Base-by-base conservation (phyloP, 2,888 invertebrate species). In the Stramonita haemastoma region DNA sequence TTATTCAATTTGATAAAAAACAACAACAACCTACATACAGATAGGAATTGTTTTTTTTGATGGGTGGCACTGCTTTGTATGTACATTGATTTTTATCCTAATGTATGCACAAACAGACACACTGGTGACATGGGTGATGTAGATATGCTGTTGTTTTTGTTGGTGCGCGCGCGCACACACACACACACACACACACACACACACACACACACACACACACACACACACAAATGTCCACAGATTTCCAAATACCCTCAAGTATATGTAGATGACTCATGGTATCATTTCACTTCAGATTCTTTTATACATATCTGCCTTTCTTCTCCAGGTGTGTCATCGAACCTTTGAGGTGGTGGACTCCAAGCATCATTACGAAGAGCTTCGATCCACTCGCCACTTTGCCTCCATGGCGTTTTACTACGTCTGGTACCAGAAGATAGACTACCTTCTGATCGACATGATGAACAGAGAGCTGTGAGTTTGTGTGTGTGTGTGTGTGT, bases 301-400 rank as follows among this genome's bases (percentile, higher is more conserved):
- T 19, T 79, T 34, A 17, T 8, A 32, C 5, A 79, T 22, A 32
- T 34, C 15, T 32, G 34, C 15, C 15, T 34, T 32, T 22, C 32
- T 34, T 36, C 46, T 93, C 73, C 96, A 97, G 93, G 96, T 98
- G 11, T 97, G 97, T 0, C 97, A 97, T 89, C 96, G 97, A 79
- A 97, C 98, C 0, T 99, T 98, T 96, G 97, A 98, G 91, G 97
- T 97, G 94, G 95, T 99, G 79, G 97, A 98, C 94, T 96, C 97
- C 87, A 96, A 96, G 22, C 97, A 97, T 91, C 96, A 97, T 90
- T 99, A 97, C 96, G 97, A 98, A 89, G 93, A 96, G 13, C 96
- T 99, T 81, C 97, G 98, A 93, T 99, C 98, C 0, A 99, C 99
- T 0, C 97, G 99, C 73, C 99, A 99, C 96, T 99, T 98, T 96